These are phyloP conservation scores for Tiphia femorata DNA, from an alignment of 2,888 invertebrate species.

Conservation along the genomic window DNA sequence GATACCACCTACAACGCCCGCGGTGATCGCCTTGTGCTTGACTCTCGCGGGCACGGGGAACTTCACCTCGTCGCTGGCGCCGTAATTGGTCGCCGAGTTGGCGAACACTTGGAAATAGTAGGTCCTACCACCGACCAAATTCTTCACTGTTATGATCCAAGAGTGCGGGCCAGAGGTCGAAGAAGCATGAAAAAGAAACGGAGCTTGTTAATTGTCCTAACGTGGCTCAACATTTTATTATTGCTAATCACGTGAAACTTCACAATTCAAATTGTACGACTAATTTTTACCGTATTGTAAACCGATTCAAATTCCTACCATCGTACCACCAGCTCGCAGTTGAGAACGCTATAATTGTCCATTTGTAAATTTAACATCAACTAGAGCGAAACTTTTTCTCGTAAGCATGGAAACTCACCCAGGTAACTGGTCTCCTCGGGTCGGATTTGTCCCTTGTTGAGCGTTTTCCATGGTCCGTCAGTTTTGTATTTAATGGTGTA, in stretches of 20 bases:
- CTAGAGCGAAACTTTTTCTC: no score
- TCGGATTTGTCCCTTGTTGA: constrained; percentile 89
- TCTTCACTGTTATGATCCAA: constrained; percentile 78
- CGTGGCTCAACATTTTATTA: no score
- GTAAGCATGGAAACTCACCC: constrained; percentile 75
- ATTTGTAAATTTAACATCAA: no score
- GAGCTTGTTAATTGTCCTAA: no score
- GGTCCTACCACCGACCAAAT: constrained; percentile 89
- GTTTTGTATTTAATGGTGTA: constrained; percentile 94
- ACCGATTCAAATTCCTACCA: no score
- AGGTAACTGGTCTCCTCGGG: constrained; percentile 91
- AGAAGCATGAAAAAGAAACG: no score
- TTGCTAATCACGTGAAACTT: no score
- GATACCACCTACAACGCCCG: constrained; percentile 96
- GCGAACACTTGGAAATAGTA: constrained; percentile 94
- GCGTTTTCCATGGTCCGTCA: constrained; percentile 89
- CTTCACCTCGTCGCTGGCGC: constrained; percentile 89
- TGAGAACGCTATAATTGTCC: no score
- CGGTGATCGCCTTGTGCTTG: constrained; percentile 95
- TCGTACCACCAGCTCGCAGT: no score
- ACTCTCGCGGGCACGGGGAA: constrained; percentile 91
- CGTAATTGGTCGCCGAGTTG: constrained; percentile 87
- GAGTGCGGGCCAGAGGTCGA: no score
- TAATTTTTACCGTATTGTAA: no score
- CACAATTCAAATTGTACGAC: no score